These are phyloP conservation scores for Drosophila merina DNA, from an alignment of 2,888 invertebrate genomes.

Conservation along the genomic window DNA sequence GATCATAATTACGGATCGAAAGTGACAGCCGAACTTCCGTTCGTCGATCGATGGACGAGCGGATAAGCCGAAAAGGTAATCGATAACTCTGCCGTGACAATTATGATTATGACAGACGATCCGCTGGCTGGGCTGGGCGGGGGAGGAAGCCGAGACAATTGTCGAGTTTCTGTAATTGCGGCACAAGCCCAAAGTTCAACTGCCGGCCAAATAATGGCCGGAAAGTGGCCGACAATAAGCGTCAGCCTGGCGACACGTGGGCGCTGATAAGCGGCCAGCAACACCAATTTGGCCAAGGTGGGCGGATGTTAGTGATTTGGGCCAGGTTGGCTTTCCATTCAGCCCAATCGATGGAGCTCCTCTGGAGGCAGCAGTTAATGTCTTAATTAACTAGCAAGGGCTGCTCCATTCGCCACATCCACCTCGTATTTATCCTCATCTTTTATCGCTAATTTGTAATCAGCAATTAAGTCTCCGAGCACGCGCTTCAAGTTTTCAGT, in stretches of 20 bases:
- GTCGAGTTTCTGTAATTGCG: constrained; percentile 55
- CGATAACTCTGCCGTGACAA: constrained; percentile 44
- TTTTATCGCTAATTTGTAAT: constrained; percentile 80
- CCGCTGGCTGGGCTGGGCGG: constrained; percentile 21
- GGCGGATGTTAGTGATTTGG: constrained; percentile 81
- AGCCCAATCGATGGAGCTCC: constrained; percentile 27
- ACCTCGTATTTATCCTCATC: constrained; percentile 30
- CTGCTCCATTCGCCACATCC: constrained; percentile 6
- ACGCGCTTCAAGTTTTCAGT: constrained; percentile 54
- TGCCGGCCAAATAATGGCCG: constrained; percentile 62
- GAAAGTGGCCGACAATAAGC: constrained; percentile 67
- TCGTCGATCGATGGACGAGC: constrained; percentile 15
- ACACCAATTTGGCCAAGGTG: constrained; percentile 32
- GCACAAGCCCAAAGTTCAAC: constrained; percentile 51
- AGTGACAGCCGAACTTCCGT: constrained; percentile 72
- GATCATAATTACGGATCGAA: constrained; percentile 69
- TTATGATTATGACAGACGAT: constrained; percentile 52
- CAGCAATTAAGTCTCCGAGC: constrained; percentile 79
- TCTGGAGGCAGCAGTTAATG: constrained; percentile 61
- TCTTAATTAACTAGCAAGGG: constrained; percentile 73
- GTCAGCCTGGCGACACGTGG: constrained; percentile 66
- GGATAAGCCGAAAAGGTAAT: constrained; percentile 27
- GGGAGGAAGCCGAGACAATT: constrained; percentile 64
- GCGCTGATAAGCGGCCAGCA: constrained; percentile 65
- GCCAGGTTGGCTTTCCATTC: constrained; percentile 40